These are phyloP conservation scores for Aphelinus atriplicis DNA, from an alignment of 1,140 invertebrate species.

Conservation along the genomic window DNA sequence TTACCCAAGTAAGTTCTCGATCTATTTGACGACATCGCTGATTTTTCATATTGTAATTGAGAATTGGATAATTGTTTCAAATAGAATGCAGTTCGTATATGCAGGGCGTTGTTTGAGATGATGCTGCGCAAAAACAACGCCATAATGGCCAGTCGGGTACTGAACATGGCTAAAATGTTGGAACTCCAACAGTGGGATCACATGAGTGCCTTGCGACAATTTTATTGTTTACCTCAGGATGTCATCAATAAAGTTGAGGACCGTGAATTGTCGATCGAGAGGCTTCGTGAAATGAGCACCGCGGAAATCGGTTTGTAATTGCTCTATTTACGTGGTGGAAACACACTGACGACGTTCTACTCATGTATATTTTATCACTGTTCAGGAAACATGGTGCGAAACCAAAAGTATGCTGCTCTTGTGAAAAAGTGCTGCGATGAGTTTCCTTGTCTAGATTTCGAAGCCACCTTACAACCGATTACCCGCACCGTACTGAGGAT, in stretches of 20 bases:
- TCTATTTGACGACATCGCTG: too few relatives aligned
- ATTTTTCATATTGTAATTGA: too few relatives aligned
- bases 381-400: constrained; percentile 78
- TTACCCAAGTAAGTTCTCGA: constrained; percentile 79
- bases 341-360: too few relatives aligned
- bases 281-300: constrained; percentile 85
- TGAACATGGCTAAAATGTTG: constrained; percentile 89
- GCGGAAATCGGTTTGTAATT: constrained; percentile 80
- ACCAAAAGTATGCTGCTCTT: constrained; percentile 77
- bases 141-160: constrained; percentile 83
- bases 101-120: constrained; percentile 94
- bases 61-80: constrained; percentile 17
- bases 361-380: too few relatives aligned
- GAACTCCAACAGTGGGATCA: constrained; percentile 90
- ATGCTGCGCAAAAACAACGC: constrained; percentile 90
- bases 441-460: constrained; percentile 85
- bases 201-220: constrained; percentile 88
- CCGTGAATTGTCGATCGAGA: constrained; percentile 77
- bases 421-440: constrained; percentile 88
- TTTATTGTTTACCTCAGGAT: constrained; percentile 80
- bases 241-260: constrained; percentile 86
- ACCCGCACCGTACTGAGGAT: constrained; percentile 92
- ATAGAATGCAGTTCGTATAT: constrained; percentile 90
- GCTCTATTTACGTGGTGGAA: neutral
- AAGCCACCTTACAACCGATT: constrained; percentile 91